Evolutionary conservation across 1,140 invertebrate genomes (phyloP).

Genomic region (Apis florea): DNA sequence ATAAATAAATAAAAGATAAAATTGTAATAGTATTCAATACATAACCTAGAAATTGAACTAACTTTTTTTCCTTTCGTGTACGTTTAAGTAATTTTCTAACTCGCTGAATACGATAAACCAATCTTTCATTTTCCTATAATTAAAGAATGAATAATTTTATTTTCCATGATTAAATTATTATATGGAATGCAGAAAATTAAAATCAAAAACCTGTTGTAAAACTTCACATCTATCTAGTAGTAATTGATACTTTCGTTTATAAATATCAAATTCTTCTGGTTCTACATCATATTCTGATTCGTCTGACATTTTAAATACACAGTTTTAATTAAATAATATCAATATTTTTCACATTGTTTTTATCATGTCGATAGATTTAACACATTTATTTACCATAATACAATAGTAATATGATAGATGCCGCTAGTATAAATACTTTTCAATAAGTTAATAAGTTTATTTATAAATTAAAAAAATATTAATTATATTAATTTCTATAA

Average conservation of each 20-base stretch:
- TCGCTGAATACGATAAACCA: slow-evolving; percentile 79
- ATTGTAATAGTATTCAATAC: background rate
- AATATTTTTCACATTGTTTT: slow-evolving; percentile 50
- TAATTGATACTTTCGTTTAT: slow-evolving; percentile 78
- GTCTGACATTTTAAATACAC: slow-evolving; percentile 64
- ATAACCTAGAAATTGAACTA: slow-evolving; percentile 72
- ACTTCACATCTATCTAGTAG: slow-evolving; percentile 77
- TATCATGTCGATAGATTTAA: slow-evolving; percentile 2
- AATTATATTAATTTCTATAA: background rate
- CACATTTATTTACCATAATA: slow-evolving; percentile 41
- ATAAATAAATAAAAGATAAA: background rate
- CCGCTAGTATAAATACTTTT: slow-evolving; percentile 35
- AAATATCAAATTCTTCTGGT: slow-evolving; percentile 75
- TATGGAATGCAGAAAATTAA: slow-evolving; percentile 4
- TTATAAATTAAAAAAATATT: slow-evolving; percentile 1
- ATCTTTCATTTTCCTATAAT: slow-evolving; percentile 79
- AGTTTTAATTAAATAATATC: slow-evolving; percentile 52
- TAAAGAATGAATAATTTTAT: slow-evolving; percentile 24
- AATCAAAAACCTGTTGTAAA: slow-evolving; percentile 75
- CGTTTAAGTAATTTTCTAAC: slow-evolving; percentile 77
- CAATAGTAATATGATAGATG: slow-evolving; percentile 21
- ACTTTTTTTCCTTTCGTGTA: slow-evolving; percentile 79
- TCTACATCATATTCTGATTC: slow-evolving; percentile 73
- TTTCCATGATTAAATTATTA: slow-evolving; percentile 21
- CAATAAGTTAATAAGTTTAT: background rate